Conservation (phyloP, 2,888 invertebrate species). For the Lampropteryx suffumata region DNA sequence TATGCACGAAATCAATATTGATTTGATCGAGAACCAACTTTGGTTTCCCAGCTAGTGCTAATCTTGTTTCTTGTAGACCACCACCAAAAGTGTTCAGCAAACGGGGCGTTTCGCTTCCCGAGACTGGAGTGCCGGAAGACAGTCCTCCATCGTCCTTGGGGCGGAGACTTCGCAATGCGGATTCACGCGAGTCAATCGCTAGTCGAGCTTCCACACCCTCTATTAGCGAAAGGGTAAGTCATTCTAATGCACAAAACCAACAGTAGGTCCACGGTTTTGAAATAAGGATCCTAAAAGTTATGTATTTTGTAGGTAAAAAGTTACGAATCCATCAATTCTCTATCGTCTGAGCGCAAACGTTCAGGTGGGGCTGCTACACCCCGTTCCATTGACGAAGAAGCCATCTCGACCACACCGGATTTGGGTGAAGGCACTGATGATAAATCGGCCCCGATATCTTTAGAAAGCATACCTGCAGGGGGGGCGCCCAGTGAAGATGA, state of each 20-base stretch:
- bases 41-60: too few species aligned
- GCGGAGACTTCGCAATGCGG: slow-evolving; percentile 68
- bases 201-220: slow-evolving; percentile 79
- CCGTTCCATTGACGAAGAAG: slow-evolving; percentile 75
- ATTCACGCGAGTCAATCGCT: slow-evolving; percentile 74
- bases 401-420: slow-evolving; percentile 67
- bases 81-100: slow-evolving; percentile 85
- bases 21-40: too few species aligned
- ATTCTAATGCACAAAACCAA: too few species aligned
- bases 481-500: slow-evolving; percentile 78
- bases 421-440: slow-evolving; percentile 61
- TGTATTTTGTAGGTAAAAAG: slow-evolving; percentile 80
- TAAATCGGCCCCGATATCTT: slow-evolving; percentile 69
- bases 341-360: slow-evolving; percentile 83
- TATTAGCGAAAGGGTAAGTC: slow-evolving; percentile 73
- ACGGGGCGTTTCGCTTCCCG: slow-evolving; percentile 81
- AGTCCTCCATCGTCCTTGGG: slow-evolving; percentile 77
- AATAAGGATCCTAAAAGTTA: background rate
- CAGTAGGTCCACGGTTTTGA: too few species aligned
- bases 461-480: slow-evolving; percentile 68
- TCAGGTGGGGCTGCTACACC: slow-evolving; percentile 79
- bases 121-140: slow-evolving; percentile 78
- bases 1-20: background rate
- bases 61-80: slow-evolving; percentile 62
- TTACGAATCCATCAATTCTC: slow-evolving; percentile 85